A percentile compares a stretch with the other conserved stretches of the same genome.
phyloP scores from a whole-genome alignment of 1,140 invertebrate genomes.

The Drosophila ogumai region DNA sequence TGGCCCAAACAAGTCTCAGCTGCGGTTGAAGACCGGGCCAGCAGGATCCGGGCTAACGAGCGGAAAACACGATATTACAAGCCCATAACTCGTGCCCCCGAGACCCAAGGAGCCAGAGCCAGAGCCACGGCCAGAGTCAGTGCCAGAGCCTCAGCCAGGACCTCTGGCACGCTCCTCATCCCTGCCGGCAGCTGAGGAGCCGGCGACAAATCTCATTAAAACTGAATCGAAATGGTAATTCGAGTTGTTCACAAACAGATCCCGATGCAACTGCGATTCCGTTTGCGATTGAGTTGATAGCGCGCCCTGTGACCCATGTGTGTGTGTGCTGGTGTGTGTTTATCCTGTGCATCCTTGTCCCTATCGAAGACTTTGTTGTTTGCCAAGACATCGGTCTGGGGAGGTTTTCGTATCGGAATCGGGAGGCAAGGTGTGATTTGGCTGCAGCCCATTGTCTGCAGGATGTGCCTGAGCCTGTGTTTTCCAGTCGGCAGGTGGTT shows the following conservation, averaged over 20 bases:
- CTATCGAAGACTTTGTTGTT: slow-evolving; percentile 68
- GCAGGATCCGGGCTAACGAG: slow-evolving; percentile 59
- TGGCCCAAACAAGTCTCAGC: slow-evolving; percentile 36
- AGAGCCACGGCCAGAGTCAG: background rate
- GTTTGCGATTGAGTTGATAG: slow-evolving; percentile 76
- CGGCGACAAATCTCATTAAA: slow-evolving; percentile 79
- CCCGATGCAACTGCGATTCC: slow-evolving; percentile 58
- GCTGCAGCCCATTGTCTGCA: slow-evolving; percentile 49
- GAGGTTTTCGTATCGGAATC: background rate
- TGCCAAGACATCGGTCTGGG: slow-evolving; percentile 62
- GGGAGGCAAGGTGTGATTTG: slow-evolving; percentile 55
- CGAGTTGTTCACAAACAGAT: slow-evolving; percentile 79
- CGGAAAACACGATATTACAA: slow-evolving; percentile 76
- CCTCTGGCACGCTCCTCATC: slow-evolving; percentile 44
- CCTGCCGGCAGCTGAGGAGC: slow-evolving; percentile 48
- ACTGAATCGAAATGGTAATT: slow-evolving; percentile 83
- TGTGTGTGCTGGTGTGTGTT: slow-evolving; percentile 18
- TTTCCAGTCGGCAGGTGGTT: slow-evolving; percentile 53
- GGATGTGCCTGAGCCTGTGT: slow-evolving; percentile 36
- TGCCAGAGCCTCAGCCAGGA: slow-evolving; percentile 8
- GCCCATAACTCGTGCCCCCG: slow-evolving; percentile 67
- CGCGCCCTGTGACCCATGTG: slow-evolving; percentile 21
- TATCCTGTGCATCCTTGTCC: slow-evolving; percentile 28
- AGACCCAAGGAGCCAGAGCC: slow-evolving; percentile 20
- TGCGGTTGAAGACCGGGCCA: slow-evolving; percentile 14